A percentile compares a stretch with the other conserved stretches of the same genome.
Evolutionary conservation across 1,140 invertebrate genomes (phyloP).

Genomic region (Uloborus diversus): DNA sequence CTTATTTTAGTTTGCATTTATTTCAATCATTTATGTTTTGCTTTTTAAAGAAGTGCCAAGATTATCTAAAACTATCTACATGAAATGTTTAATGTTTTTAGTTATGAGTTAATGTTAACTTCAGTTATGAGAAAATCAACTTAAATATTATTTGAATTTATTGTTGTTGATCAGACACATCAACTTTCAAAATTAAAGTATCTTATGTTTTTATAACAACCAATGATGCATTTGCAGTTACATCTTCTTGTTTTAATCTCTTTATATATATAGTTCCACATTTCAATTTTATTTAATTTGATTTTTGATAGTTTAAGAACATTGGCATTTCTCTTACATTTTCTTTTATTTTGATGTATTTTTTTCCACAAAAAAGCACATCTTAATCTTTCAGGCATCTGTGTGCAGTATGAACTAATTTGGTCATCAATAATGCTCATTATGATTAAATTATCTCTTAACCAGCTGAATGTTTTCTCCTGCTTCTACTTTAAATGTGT

Average conservation of each 20-base stretch:
- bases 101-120: no score
- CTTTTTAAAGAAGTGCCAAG: constrained; percentile 37
- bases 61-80: neutral
- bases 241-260: no score
- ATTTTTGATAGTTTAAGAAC: no score
- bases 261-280: no score
- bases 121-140: no score
- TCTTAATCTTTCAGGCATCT: constrained; percentile 51
- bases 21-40: constrained; percentile 6
- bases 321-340: constrained; percentile 33
- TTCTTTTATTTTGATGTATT: constrained; percentile 19
- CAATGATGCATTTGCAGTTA: no score
- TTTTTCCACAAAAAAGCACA: constrained; percentile 40
- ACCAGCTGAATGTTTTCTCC: constrained; percentile 27
- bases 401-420: constrained; percentile 23
- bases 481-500: constrained; percentile 31
- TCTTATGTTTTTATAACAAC: no score
- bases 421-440: constrained; percentile 31
- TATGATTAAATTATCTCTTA: constrained; percentile 41
- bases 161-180: neutral
- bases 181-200: neutral
- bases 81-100: neutral
- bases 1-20: neutral
- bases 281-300: no score
- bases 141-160: neutral